Percentiles rank a stretch among this genome's conserved stretches.
Evolutionary conservation across 1,140 invertebrate species (phyloP).

Genomic region (Papilio polyxenes): DNA sequence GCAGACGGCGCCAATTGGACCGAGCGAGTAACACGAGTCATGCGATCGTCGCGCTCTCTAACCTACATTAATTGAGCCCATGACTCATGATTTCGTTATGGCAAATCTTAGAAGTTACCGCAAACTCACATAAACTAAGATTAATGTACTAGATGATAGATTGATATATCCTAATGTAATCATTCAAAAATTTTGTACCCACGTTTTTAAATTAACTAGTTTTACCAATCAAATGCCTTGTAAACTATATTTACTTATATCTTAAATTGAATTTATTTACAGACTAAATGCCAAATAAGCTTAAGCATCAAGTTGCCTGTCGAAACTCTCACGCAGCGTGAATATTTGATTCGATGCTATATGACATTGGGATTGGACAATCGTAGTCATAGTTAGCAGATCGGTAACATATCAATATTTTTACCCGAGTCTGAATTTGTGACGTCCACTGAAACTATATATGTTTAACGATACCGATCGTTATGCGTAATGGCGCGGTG

Average conservation of each 20-base stretch:
- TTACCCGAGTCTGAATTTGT: conserved; percentile 35
- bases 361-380: conserved; percentile 64
- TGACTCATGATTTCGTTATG: conserved; percentile 55
- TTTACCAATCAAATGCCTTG: not conserved
- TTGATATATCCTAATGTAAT: not conserved
- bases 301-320: conserved; percentile 39
- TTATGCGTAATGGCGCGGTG: conserved; percentile 12
- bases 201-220: not conserved
- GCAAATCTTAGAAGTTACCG: conserved; percentile 43
- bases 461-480: not conserved
- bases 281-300: not conserved
- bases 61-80: conserved; percentile 64
- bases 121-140: conserved; percentile 25
- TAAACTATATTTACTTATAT: not conserved
- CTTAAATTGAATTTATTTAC: not conserved
- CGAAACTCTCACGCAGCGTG: conserved; percentile 47
- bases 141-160: not conserved
- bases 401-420: conserved; percentile 59
- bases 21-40: conserved; percentile 62
- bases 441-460: not conserved
- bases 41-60: conserved; percentile 58
- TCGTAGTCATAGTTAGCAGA: conserved; percentile 52
- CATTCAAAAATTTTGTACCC: not conserved
- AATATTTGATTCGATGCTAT: conserved; percentile 69
- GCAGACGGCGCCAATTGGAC: conserved; percentile 64